Evolutionary conservation across 2,797 vertebrate species (phyloP), one percentile per base, ranked within the genome.

Genomic region (Apogon hyalosoma): DNA sequence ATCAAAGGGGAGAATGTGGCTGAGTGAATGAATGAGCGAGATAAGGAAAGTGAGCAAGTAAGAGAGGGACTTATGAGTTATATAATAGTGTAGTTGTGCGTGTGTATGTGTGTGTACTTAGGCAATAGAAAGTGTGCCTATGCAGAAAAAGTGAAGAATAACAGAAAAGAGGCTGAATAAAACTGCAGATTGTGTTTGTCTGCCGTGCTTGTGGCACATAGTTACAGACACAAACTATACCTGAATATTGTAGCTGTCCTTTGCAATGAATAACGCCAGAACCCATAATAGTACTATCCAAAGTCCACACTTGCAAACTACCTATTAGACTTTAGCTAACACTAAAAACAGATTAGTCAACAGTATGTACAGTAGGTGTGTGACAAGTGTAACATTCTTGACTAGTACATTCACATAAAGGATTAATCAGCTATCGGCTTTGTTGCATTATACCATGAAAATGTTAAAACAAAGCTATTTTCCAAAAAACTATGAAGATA

Each of bases 261-360:
- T 12, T 76, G 73, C 76, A 80, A 70, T 86, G 83, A 83, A 58
- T 80, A 86, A 86, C 62, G n/a, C 14, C 66, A 66, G 55, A 33
- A 63, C 41, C 56, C 19, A 33, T 69, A 75, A 75, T 33, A 69
- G 80, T 16, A 28, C 59, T 21, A 80, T 85, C 85, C 88, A 91
- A 91, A 91, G 90, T 91, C 85, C 88, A 87, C 59, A 16, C 52
- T 77, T 31, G 64, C 55, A 76, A 79, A 82, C 75, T 36, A 58
- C 48, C 75, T 63, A 62, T 69, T 64, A 83, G 77, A 82, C 70
- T 72, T 74, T 28, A 78, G 65, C 63, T 82, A 65, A 80, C 79
- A 54, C 82, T 79, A 72, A 75, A 77, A 87, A 77, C 75, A 83
- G 86, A 89, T 89, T 87, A 88, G 72, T 79, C 51, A 57, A 67